Conservation (phyloP, 2,113 vertebrate genomes). For the Vulpes vulpes region DNA sequence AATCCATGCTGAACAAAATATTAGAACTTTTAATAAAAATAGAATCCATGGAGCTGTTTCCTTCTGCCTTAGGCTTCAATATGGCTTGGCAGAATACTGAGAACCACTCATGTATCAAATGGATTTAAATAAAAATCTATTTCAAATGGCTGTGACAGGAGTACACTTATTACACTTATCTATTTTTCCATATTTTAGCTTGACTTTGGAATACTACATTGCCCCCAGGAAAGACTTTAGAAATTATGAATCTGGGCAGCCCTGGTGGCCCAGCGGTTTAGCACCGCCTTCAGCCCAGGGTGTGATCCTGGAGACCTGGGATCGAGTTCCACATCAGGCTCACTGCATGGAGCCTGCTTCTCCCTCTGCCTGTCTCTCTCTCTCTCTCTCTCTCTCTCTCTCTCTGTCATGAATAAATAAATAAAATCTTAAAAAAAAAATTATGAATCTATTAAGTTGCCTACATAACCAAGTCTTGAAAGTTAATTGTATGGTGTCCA, state of each 20-base stretch:
- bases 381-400: no score
- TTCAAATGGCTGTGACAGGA: neutral
- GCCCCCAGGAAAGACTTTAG: neutral
- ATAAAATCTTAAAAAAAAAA: neutral
- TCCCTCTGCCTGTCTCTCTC: no score
- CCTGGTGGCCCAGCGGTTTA: no score
- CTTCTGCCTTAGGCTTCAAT: neutral
- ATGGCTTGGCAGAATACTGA: neutral
- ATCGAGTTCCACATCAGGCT: no score
- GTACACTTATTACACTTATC: neutral
- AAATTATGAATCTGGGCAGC: neutral
- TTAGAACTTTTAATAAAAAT: constrained; percentile 31
- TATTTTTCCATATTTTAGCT: neutral
- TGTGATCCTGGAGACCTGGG: no score
- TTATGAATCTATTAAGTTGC: neutral
- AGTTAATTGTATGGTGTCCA: neutral
- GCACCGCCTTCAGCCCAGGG: no score
- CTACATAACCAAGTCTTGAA: neutral
- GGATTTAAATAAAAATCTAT: neutral
- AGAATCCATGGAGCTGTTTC: neutral
- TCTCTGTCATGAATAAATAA: no score
- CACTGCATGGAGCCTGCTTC: no score
- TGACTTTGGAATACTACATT: neutral
- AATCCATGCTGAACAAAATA: neutral
- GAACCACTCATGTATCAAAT: neutral